Evolutionary conservation across 2,888 invertebrate genomes (phyloP), one percentile per base, ranked within the genome.

Genomic region (Drosophila melanosoma): DNA sequence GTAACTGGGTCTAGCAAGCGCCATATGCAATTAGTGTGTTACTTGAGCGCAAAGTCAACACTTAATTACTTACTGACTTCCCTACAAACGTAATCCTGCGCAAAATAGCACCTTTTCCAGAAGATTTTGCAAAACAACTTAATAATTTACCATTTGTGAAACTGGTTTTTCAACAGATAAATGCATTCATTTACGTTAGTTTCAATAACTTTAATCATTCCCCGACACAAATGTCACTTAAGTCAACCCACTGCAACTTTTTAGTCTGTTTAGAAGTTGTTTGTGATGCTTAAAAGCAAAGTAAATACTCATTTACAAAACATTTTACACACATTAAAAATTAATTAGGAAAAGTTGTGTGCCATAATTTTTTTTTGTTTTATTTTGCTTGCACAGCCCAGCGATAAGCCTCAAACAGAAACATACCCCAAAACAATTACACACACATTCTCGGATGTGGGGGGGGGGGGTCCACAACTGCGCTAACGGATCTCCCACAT

Each of bases 321-420:
- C 87, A 85, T 84, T 85, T 87, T 78, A 74, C 81, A 80, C 81
- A 82, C 85, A 85, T 86, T 86, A 86, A 87, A 86, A 86, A 86
- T 87, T 84, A 87, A 86, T 86, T 86, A 86, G 69, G 74, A 82
- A 84, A 85, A 87, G 76, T 87, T 84, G 71, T 69, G 52, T 68
- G 61, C 57, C 62, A 74, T 80, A 87, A 85, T 83, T 87, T 85
- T 85, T 84, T 84, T 87, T 84, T 87, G 85, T 85, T 85, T 84
- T 84, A 83, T 87, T 85, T 83, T 86, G 81, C 81, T 72, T 69
- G 82, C 66, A 71, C 83, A 85, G 71, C 65, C 73, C 71, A 66
- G 78, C 87, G 87, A 87, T 84, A 87, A 87, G 83, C 80, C 54
- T 32, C 58, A 42, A 51, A 29, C 53, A 51, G 26, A 56, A 67